Base-by-base conservation (phyloP, 2,113 vertebrate species). In the Sakesphorus luctuosus region DNA sequence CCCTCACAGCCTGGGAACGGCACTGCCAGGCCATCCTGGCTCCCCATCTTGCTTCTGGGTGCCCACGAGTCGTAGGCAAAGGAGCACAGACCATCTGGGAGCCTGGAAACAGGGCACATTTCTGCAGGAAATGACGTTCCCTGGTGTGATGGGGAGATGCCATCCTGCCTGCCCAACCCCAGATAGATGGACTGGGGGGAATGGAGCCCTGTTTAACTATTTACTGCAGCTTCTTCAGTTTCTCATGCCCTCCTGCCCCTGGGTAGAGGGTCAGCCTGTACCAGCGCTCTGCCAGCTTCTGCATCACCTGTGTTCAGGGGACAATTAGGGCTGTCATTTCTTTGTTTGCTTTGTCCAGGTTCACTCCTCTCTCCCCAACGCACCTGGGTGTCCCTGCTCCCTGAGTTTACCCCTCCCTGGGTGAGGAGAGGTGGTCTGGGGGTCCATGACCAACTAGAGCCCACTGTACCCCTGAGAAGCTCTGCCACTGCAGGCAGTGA, bases 61-160 rank as follows among this genome's bases (percentile, higher is more conserved):
- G 77, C 19, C 66, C 1, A 0, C 2, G 44, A 17, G 35, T 17
- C 18, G 20, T 0, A 0, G 61, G 13, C 14, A 10, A 55, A 59
- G 62, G 26, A 65, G 61, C 44, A 31, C n/a, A 8, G 61, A 6
- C 11, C 0, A 1, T 21, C 20, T 29, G 36, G 11, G 13, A 59
- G 44, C 35, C 49, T 46, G 63, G 49, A 16, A 61, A 49, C 1
- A 1, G 24, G 38, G 31, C 66, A 28, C 0, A 6, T 47, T 66
- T 10, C 28, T 33, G 40, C 16, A 7, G 73, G 38, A 10, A 24
- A 3, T 1, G 43, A 10, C 18, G 43, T 19, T 43, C 33, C 23
- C 23, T 18, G 72, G 15, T 14, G 53, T 13, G 72, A 35, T 5
- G 35, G 59, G 52, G 31, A 85, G 75, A 11, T 47, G 79, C 44